Conservation (phyloP, 1,140 invertebrate species). For the Calliopsis andreniformis region DNA sequence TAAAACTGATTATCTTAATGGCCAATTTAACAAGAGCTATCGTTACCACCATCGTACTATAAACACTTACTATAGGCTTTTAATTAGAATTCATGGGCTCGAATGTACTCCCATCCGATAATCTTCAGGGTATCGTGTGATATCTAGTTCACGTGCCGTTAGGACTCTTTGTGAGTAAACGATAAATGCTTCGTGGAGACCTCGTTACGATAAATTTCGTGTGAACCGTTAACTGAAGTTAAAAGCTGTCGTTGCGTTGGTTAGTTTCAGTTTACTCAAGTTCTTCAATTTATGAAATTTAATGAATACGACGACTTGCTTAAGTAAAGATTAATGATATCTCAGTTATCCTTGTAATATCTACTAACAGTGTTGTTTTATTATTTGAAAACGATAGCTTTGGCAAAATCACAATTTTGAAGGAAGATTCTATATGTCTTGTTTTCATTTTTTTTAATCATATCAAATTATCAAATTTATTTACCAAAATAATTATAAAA, state of each 20-base stretch:
- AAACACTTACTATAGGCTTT: constrained; percentile 47
- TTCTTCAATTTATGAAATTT: background rate
- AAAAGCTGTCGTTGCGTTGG: background rate
- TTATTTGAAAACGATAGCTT: no score
- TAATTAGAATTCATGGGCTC: constrained; percentile 47
- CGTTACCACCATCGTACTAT: constrained; percentile 40
- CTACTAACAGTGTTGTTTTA: no score
- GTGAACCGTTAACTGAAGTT: constrained; percentile 19
- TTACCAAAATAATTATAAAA: no score
- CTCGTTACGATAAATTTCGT: constrained; percentile 26
- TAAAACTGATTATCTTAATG: constrained; percentile 61
- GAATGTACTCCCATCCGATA: constrained; percentile 30
- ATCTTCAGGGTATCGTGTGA: constrained; percentile 32
- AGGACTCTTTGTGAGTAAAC: constrained; percentile 2
- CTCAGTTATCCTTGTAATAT: no score
- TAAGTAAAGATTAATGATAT: no score
- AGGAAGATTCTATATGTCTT: no score
- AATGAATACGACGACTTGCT: background rate
- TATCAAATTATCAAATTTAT: no score
- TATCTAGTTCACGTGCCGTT: constrained; percentile 20
- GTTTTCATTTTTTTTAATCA: no score
- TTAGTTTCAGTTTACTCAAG: background rate
- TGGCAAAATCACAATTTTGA: no score
- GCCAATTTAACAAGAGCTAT: constrained; percentile 46
- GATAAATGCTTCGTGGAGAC: constrained; percentile 35